Conservation (phyloP, 2,113 vertebrate species). For the Plotosus lineatus region DNA sequence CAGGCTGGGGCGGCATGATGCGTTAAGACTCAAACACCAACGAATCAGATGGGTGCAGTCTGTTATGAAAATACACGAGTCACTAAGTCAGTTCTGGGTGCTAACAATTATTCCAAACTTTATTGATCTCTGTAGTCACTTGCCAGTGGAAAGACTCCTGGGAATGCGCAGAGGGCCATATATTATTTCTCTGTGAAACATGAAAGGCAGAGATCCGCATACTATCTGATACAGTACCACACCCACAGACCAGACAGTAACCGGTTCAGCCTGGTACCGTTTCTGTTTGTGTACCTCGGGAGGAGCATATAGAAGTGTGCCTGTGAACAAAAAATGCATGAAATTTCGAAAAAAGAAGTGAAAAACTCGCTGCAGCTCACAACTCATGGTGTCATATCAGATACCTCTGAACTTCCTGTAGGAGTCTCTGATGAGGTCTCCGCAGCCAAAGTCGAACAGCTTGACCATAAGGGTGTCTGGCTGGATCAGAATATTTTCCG, state of each 20-base stretch:
- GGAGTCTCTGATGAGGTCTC: slow-evolving; percentile 53
- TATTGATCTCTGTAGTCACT: slow-evolving; percentile 20
- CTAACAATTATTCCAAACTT: too few species aligned
- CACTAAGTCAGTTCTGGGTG: too few species aligned
- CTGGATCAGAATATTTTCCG: slow-evolving; percentile 73
- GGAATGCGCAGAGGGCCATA: slow-evolving; percentile 52
- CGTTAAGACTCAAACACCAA: slow-evolving; percentile 55
- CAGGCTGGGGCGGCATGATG: slow-evolving; percentile 56
- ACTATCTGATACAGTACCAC: slow-evolving; percentile 68
- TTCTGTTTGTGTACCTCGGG: slow-evolving; percentile 59
- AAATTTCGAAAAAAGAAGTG: background rate
- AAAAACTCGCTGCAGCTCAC: background rate
- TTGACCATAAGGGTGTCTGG: slow-evolving; percentile 58
- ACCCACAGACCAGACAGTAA: slow-evolving; percentile 64
- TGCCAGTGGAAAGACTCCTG: slow-evolving; percentile 35
- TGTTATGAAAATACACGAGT: slow-evolving; percentile 36
- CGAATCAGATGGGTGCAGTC: slow-evolving; percentile 59
- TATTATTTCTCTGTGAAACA: slow-evolving; percentile 61
- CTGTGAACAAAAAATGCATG: slow-evolving; percentile 40
- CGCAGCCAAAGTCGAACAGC: slow-evolving; percentile 67
- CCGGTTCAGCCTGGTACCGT: slow-evolving; percentile 54
- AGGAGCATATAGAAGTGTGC: slow-evolving; percentile 59
- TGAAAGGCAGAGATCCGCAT: slow-evolving; percentile 75
- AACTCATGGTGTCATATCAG: background rate
- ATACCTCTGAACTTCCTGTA: slow-evolving; percentile 60